Conservation (phyloP, 2,888 invertebrate species). For the Drosophila fulvimacula region DNA sequence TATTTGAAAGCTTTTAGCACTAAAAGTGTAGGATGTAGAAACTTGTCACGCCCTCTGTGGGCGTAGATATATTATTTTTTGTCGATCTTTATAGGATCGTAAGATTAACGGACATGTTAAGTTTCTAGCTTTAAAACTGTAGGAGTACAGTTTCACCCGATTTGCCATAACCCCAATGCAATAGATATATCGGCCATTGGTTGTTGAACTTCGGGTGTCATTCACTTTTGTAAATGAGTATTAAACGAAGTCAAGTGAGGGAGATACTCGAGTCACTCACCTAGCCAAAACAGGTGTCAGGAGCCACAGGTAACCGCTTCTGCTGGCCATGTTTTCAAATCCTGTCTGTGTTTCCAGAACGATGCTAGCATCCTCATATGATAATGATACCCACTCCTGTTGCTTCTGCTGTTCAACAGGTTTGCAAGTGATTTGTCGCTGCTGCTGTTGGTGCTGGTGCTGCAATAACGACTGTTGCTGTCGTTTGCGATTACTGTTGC, state of each 20-base stretch:
- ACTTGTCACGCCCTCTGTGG: too few relatives aligned
- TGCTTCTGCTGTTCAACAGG: slow-evolving; percentile 8
- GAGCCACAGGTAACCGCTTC: slow-evolving; percentile 83
- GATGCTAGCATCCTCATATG: background rate
- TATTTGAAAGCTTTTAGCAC: too few relatives aligned
- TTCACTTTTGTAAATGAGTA: too few relatives aligned
- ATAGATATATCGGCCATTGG: too few relatives aligned
- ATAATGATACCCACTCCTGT: slow-evolving; percentile 6
- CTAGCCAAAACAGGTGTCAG: slow-evolving; percentile 85
- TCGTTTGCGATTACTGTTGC: slow-evolving; percentile 8
- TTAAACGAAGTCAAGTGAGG: background rate
- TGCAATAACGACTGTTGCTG: slow-evolving; percentile 27
- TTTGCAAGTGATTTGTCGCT: background rate
- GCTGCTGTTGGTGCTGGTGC: slow-evolving; percentile 18
- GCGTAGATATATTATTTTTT: too few relatives aligned
- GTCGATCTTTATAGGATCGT: too few relatives aligned
- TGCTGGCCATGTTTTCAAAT: slow-evolving; percentile 20
- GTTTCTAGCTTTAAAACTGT: too few relatives aligned
- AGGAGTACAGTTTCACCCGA: too few relatives aligned
- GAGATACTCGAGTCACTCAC: slow-evolving; percentile 65
- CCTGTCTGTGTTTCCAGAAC: slow-evolving; percentile 12
- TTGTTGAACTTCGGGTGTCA: too few relatives aligned
- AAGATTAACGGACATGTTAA: too few relatives aligned
- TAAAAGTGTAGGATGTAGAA: too few relatives aligned
- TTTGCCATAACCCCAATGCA: too few relatives aligned